These are phyloP conservation scores for Cyphomyrus plagiostoma DNA, from an alignment of 2,113 vertebrate species.

Conservation along the genomic window DNA sequence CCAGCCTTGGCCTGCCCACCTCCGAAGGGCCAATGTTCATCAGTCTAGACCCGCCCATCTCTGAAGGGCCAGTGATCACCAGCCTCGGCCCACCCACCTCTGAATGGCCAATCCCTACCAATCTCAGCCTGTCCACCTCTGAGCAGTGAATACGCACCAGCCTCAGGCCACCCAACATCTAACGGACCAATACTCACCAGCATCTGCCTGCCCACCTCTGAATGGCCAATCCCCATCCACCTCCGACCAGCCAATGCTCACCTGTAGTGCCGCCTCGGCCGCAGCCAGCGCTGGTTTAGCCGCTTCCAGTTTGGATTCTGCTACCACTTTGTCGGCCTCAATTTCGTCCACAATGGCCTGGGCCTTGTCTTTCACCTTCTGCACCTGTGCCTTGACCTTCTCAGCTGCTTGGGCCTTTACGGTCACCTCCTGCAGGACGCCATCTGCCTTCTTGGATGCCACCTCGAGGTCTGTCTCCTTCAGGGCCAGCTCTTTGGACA, in stretches of 20 bases:
- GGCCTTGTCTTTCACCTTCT: conserved; percentile 94
- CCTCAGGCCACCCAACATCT: background rate
- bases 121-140: too few relatives aligned
- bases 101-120: background rate
- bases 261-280: conserved; percentile 84
- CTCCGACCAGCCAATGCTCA: conserved; percentile 28
- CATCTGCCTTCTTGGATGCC: conserved; percentile 71
- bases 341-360: conserved; percentile 89
- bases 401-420: conserved; percentile 90
- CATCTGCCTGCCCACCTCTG: background rate
- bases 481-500: conserved; percentile 62
- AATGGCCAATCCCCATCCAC: background rate
- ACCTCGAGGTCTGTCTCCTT: conserved; percentile 77
- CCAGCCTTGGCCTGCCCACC: conserved; percentile 64
- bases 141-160: background rate
- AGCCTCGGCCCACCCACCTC: background rate
- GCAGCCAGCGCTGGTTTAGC: conserved; percentile 84
- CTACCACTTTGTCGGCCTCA: conserved; percentile 81
- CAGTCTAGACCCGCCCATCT: background rate
- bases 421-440: conserved; percentile 79
- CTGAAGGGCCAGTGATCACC: background rate
- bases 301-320: conserved; percentile 82
- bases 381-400: conserved; percentile 84
- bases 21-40: background rate
- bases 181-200: background rate